Evolutionary conservation across 2,113 vertebrate genomes (phyloP), one percentile per base, ranked within the genome.

Genomic region (Cygnus buccinator): DNA sequence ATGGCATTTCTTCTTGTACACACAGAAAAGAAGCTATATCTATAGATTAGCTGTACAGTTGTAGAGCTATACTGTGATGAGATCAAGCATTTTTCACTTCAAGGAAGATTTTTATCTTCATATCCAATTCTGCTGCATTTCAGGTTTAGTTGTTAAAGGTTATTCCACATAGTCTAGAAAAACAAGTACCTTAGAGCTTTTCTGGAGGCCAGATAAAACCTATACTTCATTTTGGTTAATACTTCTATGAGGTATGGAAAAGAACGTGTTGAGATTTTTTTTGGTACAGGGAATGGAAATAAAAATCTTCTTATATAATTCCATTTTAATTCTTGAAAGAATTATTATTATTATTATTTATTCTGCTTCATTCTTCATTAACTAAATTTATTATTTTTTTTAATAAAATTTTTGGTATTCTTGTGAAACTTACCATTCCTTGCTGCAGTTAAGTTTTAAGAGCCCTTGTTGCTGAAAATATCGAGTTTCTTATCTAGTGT

Each of bases 221-320:
- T 52, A 13, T 52, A 12, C n/a, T 61, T 70, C 5, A 23, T 11
- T 13, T 35, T 41, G 54, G 37, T 75, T 61, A 31, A 10, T 19
- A 20, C 2, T 50, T 15, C 1, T n/a, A 6, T 21, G 15, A 2
- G 3, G 0, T 57, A 44, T 39, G 9, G 26, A 58, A 75, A 88
- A 79, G 13, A 50, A 66, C 31, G 2, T 7, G 1, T 50, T 82
- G 65, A 44, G 2, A 26, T 50, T 46, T 50, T 35, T 80, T 84
- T n/a, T 61, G 4, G 5, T n/a, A 31, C n/a, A 13, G 18, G 21
- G 13, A 80, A 63, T 26, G 9, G 12, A 73, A 84, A 76, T 13
- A 73, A 76, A 75, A 59, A 31, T 65, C 31, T 26, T 79, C n/a
- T 75, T 57, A n/a, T 1, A 11, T n/a, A 22, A 6, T 33, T 88